Base-by-base conservation (phyloP, 2,888 invertebrate genomes). In the Polymixis lichenea region DNA sequence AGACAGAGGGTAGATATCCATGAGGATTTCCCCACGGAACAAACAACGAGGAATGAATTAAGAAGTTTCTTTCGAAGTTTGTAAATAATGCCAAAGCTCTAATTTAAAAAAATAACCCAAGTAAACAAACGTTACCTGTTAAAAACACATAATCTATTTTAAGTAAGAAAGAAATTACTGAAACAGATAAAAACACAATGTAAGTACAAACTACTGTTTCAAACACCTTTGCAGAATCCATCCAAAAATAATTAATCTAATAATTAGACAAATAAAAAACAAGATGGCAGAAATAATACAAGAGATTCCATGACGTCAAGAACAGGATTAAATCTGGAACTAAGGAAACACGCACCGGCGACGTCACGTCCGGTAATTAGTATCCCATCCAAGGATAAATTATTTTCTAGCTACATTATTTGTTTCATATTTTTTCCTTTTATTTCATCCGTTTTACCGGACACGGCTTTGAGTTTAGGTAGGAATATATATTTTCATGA, bases 341-440 rank as follows among this genome's bases (percentile, higher is more conserved):
- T 56, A 62, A 71, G 83, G 86, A 86, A 73, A 61, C 25, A 83
- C 84, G 83, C 78, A 17, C 49, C 19, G 6, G 19, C 28, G 51
- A 56, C 46, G 6, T 32, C 70, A 53, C 38, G 4, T 25, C 70
- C 28, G 56, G n/a, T 83, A 83, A 86, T 83, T 86, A 86, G 60
- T 77, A 73, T 65, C 43, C 22, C 28, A 49, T 66, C 64, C 28
- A 53, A 71, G 69, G 17, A n/a, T 67, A 58, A 56, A 5, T 28
- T 28, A 28, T 64, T 69, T 61, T n/a, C 32, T 49, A 25, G 55
- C n/a, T 28, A 73, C 9, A 53, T 15, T 67, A 56, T 68, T 64
- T 62, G 15, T 53, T 60, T 43, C 22, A 15, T 19, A 67, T 58
- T 55, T 1, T 60, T 25, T 46, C 13, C 32, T 46, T 78, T 43